Base-by-base conservation (phyloP, 2,113 vertebrate genomes). In the Ochotona princeps region DNA sequence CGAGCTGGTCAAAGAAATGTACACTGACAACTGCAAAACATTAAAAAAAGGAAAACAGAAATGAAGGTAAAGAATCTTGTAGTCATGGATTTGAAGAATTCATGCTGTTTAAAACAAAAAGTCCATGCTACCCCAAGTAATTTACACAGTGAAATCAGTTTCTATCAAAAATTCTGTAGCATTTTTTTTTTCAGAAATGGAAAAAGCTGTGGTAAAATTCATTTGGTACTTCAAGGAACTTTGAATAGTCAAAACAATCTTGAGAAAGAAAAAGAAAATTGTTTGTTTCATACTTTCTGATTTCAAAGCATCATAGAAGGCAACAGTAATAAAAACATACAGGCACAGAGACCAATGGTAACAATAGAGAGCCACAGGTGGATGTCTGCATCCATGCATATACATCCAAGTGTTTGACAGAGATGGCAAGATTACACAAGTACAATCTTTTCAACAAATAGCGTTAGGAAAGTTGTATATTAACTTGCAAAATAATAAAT, bases 141-240 rank as follows among this genome's bases (percentile, higher is more conserved):
- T n/a, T n/a, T n/a, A n/a, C n/a, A n/a, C n/a, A n/a, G n/a, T n/a
- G n/a, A n/a, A n/a, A n/a, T n/a, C n/a, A n/a, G n/a, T n/a, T n/a
- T n/a, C n/a, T n/a, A n/a, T n/a, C n/a, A n/a, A n/a, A n/a, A n/a
- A n/a, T n/a, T n/a, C n/a, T n/a, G n/a, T n/a, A n/a, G n/a, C n/a
- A n/a, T n/a, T n/a, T n/a, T n/a, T 32, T n/a, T 81, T 94, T 86
- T 17, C 44, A 61, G 49, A 86, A 90, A 81, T 74, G 15, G 25
- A 90, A n/a, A n/a, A n/a, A n/a, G n/a, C n/a, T n/a, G n/a, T n/a
- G n/a, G n/a, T n/a, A n/a, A n/a, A n/a, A n/a, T n/a, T n/a, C n/a
- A n/a, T n/a, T n/a, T n/a, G n/a, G n/a, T n/a, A n/a, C n/a, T n/a
- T n/a, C n/a, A n/a, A n/a, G n/a, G n/a, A n/a, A n/a, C n/a, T n/a